Conservation (phyloP, 2,113 vertebrate species). For the Ovibos moschatus region DNA sequence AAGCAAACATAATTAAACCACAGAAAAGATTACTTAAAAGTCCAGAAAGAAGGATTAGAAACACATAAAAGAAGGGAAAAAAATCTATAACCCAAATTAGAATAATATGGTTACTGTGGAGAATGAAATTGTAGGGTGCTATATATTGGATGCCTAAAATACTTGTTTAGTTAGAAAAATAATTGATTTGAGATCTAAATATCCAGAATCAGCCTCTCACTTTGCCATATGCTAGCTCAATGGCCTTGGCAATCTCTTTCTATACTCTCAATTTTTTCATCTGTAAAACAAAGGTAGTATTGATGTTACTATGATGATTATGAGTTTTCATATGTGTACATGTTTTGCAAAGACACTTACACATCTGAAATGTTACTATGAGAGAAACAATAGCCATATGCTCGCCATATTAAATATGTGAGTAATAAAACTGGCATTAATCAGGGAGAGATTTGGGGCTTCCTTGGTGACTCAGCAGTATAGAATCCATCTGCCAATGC, state of each 20-base stretch:
- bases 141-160: constrained; percentile 21
- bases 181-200: not conserved
- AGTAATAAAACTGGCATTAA: not conserved
- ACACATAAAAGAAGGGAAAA: not conserved
- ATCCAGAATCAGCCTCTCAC: not conserved
- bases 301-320: not conserved
- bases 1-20: constrained; percentile 44
- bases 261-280: not conserved
- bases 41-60: not conserved
- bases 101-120: not conserved
- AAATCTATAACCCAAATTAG: constrained; percentile 5
- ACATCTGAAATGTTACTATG: not conserved
- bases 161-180: constrained; percentile 18
- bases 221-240: not conserved
- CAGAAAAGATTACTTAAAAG: constrained; percentile 50
- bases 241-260: not conserved
- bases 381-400: not conserved
- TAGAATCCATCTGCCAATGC: not conserved
- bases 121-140: not conserved
- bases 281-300: not conserved
- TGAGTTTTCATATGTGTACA: not conserved
- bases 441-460: not conserved
- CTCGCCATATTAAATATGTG: not conserved
- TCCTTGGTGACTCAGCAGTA: not conserved
- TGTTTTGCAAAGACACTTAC: not conserved